Base-by-base conservation (phyloP, 2,113 vertebrate genomes). In the Myotis lucifugus region DNA sequence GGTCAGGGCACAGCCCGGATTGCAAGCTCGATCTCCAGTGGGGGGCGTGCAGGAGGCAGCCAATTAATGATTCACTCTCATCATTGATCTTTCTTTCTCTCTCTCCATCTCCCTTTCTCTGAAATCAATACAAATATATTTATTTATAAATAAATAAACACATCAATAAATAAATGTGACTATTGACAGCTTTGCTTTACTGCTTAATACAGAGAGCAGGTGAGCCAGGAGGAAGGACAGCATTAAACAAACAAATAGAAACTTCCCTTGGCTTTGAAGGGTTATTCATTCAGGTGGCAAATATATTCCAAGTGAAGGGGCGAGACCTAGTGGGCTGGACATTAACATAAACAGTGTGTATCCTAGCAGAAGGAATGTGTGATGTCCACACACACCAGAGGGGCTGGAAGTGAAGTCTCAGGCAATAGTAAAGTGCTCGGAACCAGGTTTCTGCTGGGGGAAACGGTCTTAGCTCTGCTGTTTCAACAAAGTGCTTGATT, bases 291-390 rank as follows among this genome's bases (percentile, higher is more conserved):
- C 14, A 1, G 29, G 54, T 8, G 13, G 13, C 40, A 2, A 27
- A 3, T 48, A 5, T 50, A 9, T 27, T 50, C 79, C 7, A 1
- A 6, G 48, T 15, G 64, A 6, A 4, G 34, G 76, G 34, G 12
- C 34, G 69, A 77, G n/a, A 12, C 34, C 4, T 1, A 4, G 34
- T 29, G 18, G 40, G 32, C 34, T 34, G 37, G 54, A 40, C 27
- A 1, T 40, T 11, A 15, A 10, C 0, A 7, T 8, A 29, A 32
- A 37, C 6, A 3, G 12, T 2, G 11, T 61, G 21, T 52, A 46
- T 37, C 9, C n/a, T 12, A 19, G 32, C 32, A 23, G 82, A 42
- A 14, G 37, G 67, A 17, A 23, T 0, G 11, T 4, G 25, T 13
- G 25, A 34, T 8, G 9, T 14, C 48, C 10, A 1, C 4, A 5